Base-by-base conservation (phyloP, 2,113 vertebrate genomes). In the Ptychochromis oligacanthus region DNA sequence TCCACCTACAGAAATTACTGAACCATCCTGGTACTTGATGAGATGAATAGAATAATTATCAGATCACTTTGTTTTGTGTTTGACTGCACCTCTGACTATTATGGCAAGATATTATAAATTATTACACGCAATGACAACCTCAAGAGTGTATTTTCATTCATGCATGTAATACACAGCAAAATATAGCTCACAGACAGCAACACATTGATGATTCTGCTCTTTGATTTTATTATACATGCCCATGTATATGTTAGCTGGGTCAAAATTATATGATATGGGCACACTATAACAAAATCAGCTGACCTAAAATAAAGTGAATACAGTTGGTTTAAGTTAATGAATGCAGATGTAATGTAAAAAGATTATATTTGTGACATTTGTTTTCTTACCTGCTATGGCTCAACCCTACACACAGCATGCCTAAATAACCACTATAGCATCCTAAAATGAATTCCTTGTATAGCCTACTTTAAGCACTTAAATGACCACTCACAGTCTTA, bases 101-200 rank as follows among this genome's bases (percentile, higher is more conserved):
- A 34, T 9, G 26, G 54, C 28, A 72, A 34, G 18, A 72, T 31
- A 31, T 72, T 31, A 26, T 54, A n/a, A 54, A 72, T 72, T 72
- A 80, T 57, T 26, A 43, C 52, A 85, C 74, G 46, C 60, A 77
- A 81, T 34, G 0, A 2, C 36, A 82, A 13, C 54, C 54, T 22
- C 46, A 57, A 58, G 15, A 70, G 4, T 58, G 11, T 2, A 1
- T 67, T 49, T 15, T 56, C 4, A 87, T 55, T 72, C 90, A 93
- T 93, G 93, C 94, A 88, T 4, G 2, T 75, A 61, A 83, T n/a
- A 64, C 75, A 89, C 56, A 88, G 77, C 43, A 87, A 82, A 67
- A 81, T 67, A 46, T 8, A 61, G 20, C 10, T 77, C 89, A 92
- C 93, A 90, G 91, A 88, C 74, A 60, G 49, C 8, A 75, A 72